Base-by-base conservation (phyloP, 37 sponge, comb jelly and placozoan species). In the Cladorhizidae sp. region DNA sequence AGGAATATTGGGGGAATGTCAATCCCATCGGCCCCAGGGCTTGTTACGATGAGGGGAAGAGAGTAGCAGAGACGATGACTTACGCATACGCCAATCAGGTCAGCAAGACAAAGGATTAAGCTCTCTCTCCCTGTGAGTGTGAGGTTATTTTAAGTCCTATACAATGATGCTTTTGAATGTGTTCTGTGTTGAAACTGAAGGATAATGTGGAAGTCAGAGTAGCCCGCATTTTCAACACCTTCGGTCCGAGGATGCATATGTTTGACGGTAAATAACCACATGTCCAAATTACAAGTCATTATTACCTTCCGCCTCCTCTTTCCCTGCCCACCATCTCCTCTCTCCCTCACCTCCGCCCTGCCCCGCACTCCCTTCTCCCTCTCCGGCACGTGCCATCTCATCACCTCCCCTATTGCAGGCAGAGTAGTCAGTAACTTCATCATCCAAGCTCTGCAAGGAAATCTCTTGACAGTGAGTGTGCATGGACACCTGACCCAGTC, bases 1-100 rank as follows among this genome's bases (percentile, higher is more conserved):
- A 97, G 74, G 63, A 37, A 1, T 97, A 97, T 67, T 97, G 95
- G 95, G 98, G 98, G 20, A 51, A 97, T 36, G 96, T 94, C 0
- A 97, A 97, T 67, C 88, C 98, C 28, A 92, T 93, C 59, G 98
- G 98, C 29, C 98, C 98, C n/a, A 49, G 98, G 61, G 98, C 98
- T 11, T 97, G 98, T 62, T 97, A 97, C 58, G 98, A 97, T 70
- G 98, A 97, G 75, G 93, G 96, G 22, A 97, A 97, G 83, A 77
- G 98, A 25, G 87, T 97, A 32, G 87, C 96, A 45, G 98, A 97
- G 85, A 97, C 98, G 11, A 88, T 97, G 91, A 88, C 85, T 32
- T 97, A 94, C 57, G 93, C 93, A 0, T 95, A 95, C 41, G 80
- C 82, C 14, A 89, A 89, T 7, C 93, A 94, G 75, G 93, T 86